A percentile compares a stretch with the other conserved stretches of the same genome.
Evolutionary conservation across 2,888 invertebrate genomes (phyloP).

Genomic region (Macaria liturata): DNA sequence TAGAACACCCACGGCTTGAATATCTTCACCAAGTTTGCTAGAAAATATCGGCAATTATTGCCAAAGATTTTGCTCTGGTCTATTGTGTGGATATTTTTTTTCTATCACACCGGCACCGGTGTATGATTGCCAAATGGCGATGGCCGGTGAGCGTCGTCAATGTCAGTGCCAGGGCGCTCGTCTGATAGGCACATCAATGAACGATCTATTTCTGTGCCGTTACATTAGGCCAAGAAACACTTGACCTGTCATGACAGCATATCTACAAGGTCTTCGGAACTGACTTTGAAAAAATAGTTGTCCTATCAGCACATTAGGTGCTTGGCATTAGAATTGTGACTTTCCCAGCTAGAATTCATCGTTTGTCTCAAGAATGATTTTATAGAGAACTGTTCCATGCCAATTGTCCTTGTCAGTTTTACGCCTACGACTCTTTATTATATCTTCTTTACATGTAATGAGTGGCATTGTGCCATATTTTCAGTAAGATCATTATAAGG

Average conservation of each 20-base stretch:
- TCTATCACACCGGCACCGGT: slow-evolving; percentile 30
- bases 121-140: slow-evolving; percentile 60
- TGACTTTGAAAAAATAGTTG: slow-evolving; percentile 39
- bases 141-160: slow-evolving; percentile 52
- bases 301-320: too few species aligned
- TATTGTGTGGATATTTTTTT: slow-evolving; percentile 32
- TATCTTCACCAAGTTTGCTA: slow-evolving; percentile 35
- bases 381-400: too few species aligned
- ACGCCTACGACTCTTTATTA: too few species aligned
- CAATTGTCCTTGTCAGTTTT: too few species aligned
- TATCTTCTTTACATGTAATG: background rate
- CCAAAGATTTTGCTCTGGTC: slow-evolving; percentile 37
- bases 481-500: slow-evolving; percentile 5
- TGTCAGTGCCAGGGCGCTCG: slow-evolving; percentile 74
- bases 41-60: slow-evolving; percentile 35
- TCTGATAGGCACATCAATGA: slow-evolving; percentile 71
- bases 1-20: slow-evolving; percentile 59
- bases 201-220: slow-evolving; percentile 61
- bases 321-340: too few species aligned
- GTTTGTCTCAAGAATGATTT: too few species aligned
- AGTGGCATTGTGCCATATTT: slow-evolving; percentile 15
- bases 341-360: too few species aligned
- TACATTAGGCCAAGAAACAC: slow-evolving; percentile 68
- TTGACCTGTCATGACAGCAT: slow-evolving; percentile 57
- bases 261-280: slow-evolving; percentile 36